Conservation (phyloP, 2,888 invertebrate genomes). For the Pelosia muscerda region DNA sequence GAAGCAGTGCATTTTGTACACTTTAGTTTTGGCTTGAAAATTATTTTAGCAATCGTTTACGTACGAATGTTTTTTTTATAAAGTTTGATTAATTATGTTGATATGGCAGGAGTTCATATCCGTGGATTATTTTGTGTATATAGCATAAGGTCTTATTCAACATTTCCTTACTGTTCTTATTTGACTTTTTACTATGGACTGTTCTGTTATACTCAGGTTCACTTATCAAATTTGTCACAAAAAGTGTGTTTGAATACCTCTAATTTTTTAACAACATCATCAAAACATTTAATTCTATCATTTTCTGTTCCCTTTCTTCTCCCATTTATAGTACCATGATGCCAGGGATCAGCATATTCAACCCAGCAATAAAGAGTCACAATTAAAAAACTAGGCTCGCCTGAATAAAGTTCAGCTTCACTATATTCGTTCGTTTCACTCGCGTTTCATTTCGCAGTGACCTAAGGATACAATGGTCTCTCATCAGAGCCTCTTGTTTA, state of each 20-base stretch:
- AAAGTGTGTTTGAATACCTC: no score
- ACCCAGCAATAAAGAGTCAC: neutral
- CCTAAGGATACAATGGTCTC: constrained; percentile 68
- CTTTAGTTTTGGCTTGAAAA: constrained; percentile 15
- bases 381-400: constrained; percentile 24
- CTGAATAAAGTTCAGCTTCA: constrained; percentile 44
- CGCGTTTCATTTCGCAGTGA: constrained; percentile 49
- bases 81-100: neutral
- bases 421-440: constrained; percentile 40
- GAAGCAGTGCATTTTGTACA: constrained; percentile 34
- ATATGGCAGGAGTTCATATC: neutral
- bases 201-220: no score
- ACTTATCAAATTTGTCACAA: no score
- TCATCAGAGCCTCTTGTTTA: constrained; percentile 83
- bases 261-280: neutral
- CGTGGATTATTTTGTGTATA: neutral
- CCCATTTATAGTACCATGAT: neutral
- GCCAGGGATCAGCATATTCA: neutral
- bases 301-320: neutral
- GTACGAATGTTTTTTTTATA: neutral
- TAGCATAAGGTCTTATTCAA: neutral
- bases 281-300: neutral
- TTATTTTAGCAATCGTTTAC: constrained; percentile 5
- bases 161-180: neutral
- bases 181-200: no score